Conservation (phyloP, 2,113 vertebrate species). For the Chaetorhynchus papuensis region DNA sequence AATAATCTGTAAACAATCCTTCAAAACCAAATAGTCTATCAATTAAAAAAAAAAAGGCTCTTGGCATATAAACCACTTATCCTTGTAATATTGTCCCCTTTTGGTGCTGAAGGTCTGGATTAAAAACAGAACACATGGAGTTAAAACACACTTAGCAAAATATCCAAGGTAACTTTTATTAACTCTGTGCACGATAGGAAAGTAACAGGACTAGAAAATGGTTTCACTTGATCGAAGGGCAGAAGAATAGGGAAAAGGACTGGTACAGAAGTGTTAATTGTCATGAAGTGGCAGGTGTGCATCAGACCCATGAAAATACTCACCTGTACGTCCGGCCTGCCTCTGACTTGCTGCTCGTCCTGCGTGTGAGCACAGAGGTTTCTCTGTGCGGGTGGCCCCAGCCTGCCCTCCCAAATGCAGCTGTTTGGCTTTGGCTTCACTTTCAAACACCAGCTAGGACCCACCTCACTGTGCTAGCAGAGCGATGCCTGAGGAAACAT, state of each 20-base stretch:
- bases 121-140: neutral
- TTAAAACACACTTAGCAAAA: neutral
- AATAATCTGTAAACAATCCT: slow-evolving; percentile 62
- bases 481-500: neutral
- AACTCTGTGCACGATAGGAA: slow-evolving; percentile 17
- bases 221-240: slow-evolving; percentile 11
- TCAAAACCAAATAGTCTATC: slow-evolving; percentile 39
- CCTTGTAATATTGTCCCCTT: neutral
- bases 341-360: neutral
- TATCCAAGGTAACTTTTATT: slow-evolving; percentile 28
- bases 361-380: neutral
- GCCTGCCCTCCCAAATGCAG: neutral
- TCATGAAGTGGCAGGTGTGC: neutral
- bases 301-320: neutral
- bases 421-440: neutral
- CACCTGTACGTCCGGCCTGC: rapidly evolving
- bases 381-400: neutral
- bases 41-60: slow-evolving; percentile 20
- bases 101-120: neutral
- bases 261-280: neutral
- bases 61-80: neutral
- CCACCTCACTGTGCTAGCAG: neutral
- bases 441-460: neutral
- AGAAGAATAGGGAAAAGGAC: neutral
- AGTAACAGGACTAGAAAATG: neutral